Evolutionary conservation across 2,113 vertebrate genomes (phyloP), one percentile per base, ranked within the genome.

Genomic region (Salminus brasiliensis): DNA sequence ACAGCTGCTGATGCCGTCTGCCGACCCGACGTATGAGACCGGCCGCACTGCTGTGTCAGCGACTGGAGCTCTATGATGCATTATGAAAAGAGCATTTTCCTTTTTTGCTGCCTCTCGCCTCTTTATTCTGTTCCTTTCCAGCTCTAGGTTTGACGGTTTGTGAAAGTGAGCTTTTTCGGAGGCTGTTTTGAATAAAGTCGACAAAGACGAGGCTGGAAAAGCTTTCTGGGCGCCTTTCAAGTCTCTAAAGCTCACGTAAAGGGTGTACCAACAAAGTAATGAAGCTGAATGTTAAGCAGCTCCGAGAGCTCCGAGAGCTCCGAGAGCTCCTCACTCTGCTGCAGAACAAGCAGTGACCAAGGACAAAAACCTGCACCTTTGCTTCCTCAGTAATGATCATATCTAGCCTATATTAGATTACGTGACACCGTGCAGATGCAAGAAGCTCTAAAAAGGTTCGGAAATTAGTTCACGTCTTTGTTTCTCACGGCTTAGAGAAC

Each of bases 161-260:
- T 76, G 36, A 45, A 45, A 65, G 25, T 15, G 47, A 25, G 30
- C 15, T 21, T n/a, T 57, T 32, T 36, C 57, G 49, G 23, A 59
- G 52, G 5, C 1, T 9, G 0, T 81, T 81, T n/a, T 68, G n/a
- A 74, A 60, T 70, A 47, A 81, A 76, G 66, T 49, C 32, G 62
- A 36, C 8, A 11, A 23, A 65, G 27, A 52, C 49, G 43, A 41
- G 2, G 27, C 30, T 36, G n/a, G 34, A 29, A 53, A 59, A 60
- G 73, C 73, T 32, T 62, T 74, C 27, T 32, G 57, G 43, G 30
- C 34, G 49, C 1, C 21, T 36, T 65, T 73, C 41, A 4, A 78
- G n/a, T 52, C 76, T 63, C 65, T 70, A 13, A 55, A 30, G 18
- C 15, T 34, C 21, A 15, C 55, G 67, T 55, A 32, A 57, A 29